Base-by-base conservation (phyloP, 2,888 invertebrate genomes). In the Gortyna flavago region DNA sequence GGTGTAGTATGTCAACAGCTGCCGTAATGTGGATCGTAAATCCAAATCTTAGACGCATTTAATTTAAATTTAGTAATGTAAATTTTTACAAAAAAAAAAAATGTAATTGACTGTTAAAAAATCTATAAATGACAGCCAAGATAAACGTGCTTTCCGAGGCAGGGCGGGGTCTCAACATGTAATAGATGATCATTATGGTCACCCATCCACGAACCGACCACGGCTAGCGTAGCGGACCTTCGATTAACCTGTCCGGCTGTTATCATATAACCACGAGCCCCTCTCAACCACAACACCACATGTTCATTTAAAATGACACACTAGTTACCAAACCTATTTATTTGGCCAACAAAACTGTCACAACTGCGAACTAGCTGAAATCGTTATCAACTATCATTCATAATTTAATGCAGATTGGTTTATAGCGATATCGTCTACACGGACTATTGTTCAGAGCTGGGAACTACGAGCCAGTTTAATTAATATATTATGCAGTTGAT, bases 391-490 rank as follows among this genome's bases (percentile, higher is more conserved):
- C 9, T 57, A 72, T 75, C 48, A 75, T 72, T 79, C 57, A 79
- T 79, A 79, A 79, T 79, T 72, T 59, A 72, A 83, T 83, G 61
- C 54, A 75, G 75, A 83, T 82, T 75, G 71, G 54, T 61, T 79
- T 57, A 54, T 29, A 21, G 18, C 21, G 79, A 82, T 83, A 83
- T 48, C 78, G 65, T 72, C 67, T 79, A 57, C 48, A 59, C 21
- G n/a, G 64, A 3, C 29, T 48, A 72, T 79, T 79, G 83, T 83
- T 83, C 72, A 75, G 44, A 77, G 51, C 51, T 29, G 21, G 18
- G 59, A 41, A 72, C 44, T 61, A 65, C 35, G 25, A 68, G 44
- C 38, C 4, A 11, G 48, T 75, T 83, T 75, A 79, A 82, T 82
- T 79, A 79, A 75, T 64, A 59, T 64, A 66, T 83, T 71, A 64